Evolutionary conservation across 1,140 invertebrate species (phyloP), one percentile per base, ranked within the genome.

Genomic region (Monochamus saltuarius): DNA sequence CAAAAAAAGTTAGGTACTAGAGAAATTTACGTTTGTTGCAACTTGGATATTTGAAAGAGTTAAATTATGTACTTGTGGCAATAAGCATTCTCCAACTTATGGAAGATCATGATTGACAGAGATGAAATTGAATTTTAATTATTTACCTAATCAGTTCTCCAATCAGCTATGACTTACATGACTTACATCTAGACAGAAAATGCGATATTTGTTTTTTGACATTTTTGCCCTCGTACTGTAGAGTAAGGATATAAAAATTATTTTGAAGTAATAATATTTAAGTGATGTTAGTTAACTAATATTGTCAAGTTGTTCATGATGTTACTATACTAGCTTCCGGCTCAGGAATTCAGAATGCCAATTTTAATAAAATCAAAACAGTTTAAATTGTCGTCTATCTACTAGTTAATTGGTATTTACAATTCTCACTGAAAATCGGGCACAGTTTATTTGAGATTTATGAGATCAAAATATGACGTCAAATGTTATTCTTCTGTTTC

Each of bases 81-180:
- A 56, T 29, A 34, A 35, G 39, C 35, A 35, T 22, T 49, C n/a
- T 49, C 42, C 37, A 13, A 13, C 29, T 40, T 42, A 64, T 65
- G 63, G 63, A 65, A 65, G 63, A 65, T 61, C 63, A 61, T 65
- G 59, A 65, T 65, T 65, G 63, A 65, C 61, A 64, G 50, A 61
- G 46, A 61, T 65, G 54, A 57, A 49, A 38, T 34, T 58, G 54
- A 61, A 39, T 61, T 61, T 61, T 37, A 29, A 17, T 59, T 29
- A 46, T 60, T 60, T 53, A 54, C 14, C 59, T 57, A 61, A 57
- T 56, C 37, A 51, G 38, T 61, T 56, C 53, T 55, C 47, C 35
- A 14, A 40, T 35, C 35, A 13, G 34, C 50, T 52, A 52, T 35
- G 22, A 52, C 40, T 29, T 29, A 29, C 22, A 29, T 29, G 22